Percentiles rank a stretch among this genome's conserved stretches.
These are phyloP conservation scores for Aethina tumida DNA, from an alignment of 1,140 invertebrate species.

Conservation along the genomic window DNA sequence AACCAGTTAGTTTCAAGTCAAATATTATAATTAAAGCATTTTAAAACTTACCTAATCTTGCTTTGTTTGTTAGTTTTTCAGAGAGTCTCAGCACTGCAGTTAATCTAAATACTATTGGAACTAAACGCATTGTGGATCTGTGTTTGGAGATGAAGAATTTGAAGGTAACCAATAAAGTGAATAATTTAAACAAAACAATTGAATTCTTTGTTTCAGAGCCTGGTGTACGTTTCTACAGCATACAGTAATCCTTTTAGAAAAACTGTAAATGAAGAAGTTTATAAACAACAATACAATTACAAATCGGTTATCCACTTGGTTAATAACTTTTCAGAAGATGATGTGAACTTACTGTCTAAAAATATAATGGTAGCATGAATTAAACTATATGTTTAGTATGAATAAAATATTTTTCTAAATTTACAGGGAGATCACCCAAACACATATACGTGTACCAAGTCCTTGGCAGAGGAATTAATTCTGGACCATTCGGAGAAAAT, in stretches of 20 bases:
- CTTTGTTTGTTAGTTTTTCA: constrained; percentile 53
- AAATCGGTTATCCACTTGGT: constrained; percentile 50
- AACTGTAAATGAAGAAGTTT: constrained; percentile 61
- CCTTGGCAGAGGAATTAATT: constrained; percentile 69
- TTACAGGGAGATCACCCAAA: constrained; percentile 67
- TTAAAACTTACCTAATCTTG: not conserved
- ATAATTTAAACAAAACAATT: not conserved
- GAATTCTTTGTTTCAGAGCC: constrained; percentile 42
- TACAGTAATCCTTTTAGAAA: constrained; percentile 71
- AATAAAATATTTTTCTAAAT: not conserved
- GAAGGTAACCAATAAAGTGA: constrained; percentile 49
- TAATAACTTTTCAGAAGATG: constrained; percentile 47
- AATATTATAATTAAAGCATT: too few species aligned
- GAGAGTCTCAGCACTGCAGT: constrained; percentile 69
- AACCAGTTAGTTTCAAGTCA: too few species aligned
- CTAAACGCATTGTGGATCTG: constrained; percentile 56
- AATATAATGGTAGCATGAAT: constrained; percentile 41
- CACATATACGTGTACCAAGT: constrained; percentile 82
- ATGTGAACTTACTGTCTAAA: constrained; percentile 44
- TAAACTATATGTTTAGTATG: constrained; percentile 1
- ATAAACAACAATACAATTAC: constrained; percentile 54
- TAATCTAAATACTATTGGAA: constrained; percentile 66
- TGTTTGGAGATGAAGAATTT: constrained; percentile 61
- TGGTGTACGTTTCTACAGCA: constrained; percentile 81
- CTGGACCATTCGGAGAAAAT: constrained; percentile 49